These are phyloP conservation scores for Oceanodroma leucorhoa DNA, from an alignment of 2,797 vertebrate species.

Conservation along the genomic window DNA sequence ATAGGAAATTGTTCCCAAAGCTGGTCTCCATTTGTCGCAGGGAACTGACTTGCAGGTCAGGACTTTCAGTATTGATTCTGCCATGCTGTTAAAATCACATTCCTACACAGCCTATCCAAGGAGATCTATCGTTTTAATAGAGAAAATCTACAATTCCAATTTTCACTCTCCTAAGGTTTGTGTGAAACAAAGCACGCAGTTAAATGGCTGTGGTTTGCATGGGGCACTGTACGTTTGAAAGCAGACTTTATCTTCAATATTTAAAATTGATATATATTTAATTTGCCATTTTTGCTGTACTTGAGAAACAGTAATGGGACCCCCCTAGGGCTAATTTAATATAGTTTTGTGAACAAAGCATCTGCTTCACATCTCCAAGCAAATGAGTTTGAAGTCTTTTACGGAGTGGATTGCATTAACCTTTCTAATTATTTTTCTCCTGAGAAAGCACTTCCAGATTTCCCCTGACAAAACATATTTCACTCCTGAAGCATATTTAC, in stretches of 20 bases:
- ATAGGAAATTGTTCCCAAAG: not conserved
- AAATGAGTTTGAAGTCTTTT: slow-evolving; percentile 30
- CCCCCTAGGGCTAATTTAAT: slow-evolving; percentile 5
- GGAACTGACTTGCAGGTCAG: not conserved
- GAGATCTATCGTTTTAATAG: not conserved
- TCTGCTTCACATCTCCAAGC: slow-evolving; percentile 26
- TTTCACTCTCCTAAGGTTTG: not conserved
- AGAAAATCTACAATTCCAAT: not conserved
- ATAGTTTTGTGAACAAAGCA: slow-evolving; percentile 19
- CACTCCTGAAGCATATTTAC: slow-evolving; percentile 14
- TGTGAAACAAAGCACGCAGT: not conserved
- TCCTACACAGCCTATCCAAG: not conserved
- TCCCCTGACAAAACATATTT: slow-evolving; percentile 47
- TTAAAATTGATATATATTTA: not conserved
- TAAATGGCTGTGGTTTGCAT: not conserved
- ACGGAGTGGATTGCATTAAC: slow-evolving; percentile 32
- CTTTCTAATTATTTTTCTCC: slow-evolving; percentile 63
- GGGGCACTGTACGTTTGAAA: not conserved
- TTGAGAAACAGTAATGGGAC: not conserved
- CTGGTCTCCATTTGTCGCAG: not conserved
- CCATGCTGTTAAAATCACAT: not conserved
- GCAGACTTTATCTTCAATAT: not conserved
- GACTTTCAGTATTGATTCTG: not conserved
- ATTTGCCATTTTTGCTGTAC: slow-evolving; percentile 17
- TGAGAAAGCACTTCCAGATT: slow-evolving; percentile 48